Evolutionary conservation across 2,797 vertebrate genomes (phyloP).

Genomic region (Parambassis ranga): DNA sequence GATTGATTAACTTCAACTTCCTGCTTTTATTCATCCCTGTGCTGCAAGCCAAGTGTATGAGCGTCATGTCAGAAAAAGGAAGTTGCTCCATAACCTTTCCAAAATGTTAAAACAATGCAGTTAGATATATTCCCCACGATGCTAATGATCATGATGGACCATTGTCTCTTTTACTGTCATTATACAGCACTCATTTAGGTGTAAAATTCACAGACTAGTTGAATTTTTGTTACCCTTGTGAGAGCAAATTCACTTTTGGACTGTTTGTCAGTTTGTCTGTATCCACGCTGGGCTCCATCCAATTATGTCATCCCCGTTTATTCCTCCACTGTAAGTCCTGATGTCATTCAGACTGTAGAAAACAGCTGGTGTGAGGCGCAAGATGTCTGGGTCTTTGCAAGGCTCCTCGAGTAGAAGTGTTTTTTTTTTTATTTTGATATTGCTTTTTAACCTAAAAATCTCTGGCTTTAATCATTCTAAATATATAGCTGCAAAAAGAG

Average conservation of each 20-base stretch:
- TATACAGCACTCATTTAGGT: not conserved
- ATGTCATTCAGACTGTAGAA: slow-evolving; percentile 15
- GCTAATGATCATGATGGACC: not conserved
- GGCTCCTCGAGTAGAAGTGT: not conserved
- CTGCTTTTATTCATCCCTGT: not conserved
- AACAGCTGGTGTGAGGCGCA: not conserved
- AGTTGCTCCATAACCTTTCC: not conserved
- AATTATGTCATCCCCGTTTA: slow-evolving; percentile 29
- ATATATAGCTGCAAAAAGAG: too few relatives aligned
- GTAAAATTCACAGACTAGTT: not conserved
- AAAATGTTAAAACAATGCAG: not conserved
- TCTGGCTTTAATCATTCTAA: not conserved
- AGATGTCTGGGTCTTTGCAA: not conserved
- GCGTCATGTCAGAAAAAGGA: not conserved
- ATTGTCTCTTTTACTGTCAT: too few relatives aligned
- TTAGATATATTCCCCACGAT: not conserved
- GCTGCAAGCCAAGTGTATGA: not conserved
- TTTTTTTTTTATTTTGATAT: not conserved
- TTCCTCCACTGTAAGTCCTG: slow-evolving; percentile 12
- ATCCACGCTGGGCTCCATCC: not conserved
- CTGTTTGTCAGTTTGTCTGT: slow-evolving; percentile 2
- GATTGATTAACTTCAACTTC: not conserved
- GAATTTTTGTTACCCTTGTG: not conserved
- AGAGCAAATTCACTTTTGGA: slow-evolving; percentile 6
- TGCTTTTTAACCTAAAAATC: not conserved